Evolutionary conservation across 2,888 invertebrate genomes (phyloP), one percentile per base, ranked within the genome.

Genomic region (Corythucha ciliata): DNA sequence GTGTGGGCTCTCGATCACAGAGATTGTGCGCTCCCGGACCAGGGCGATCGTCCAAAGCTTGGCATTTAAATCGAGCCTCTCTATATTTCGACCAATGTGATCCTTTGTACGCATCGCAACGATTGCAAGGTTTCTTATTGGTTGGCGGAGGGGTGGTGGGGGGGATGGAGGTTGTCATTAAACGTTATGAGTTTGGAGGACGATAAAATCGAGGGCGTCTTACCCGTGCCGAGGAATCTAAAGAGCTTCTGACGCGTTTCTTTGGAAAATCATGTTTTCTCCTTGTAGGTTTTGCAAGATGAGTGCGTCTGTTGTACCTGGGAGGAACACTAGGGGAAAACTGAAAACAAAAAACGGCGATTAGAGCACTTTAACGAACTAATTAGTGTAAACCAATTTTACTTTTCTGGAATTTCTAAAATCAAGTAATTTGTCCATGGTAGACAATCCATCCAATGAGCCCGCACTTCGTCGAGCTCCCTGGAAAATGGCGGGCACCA

Each of bases 11-110:
- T 10, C 26, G 29, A 3, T 36, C 52, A n/a, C 27, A 14, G n/a
- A 52, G 24, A 29, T 55, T 34, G 40, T 55, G 52, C 7, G 36
- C 48, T 1, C 26, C 48, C 5, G 55, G 55, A 7, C 48, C 52
- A 5, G 55, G 55, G 6, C 27, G 16, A 29, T 34, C n/a, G 10
- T 26, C 44, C 2, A 10, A 2, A 21, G 10, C 32, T n/a, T 41
- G 24, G 2, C 24, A 18, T 2, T 24, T 6, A 41, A 49, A 49
- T 20, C 49, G 14, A 4, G 29, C 29, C 5, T 40, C 34, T 18
- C 22, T 51, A 20, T 37, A 27, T 22, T 45, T 51, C 14, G 45
- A 45, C 51, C 51, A 51, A 18, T 12, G 8, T 6, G 51, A 20
- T 7, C 51, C 51, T 14, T 21, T 21, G 27, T 51, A 51, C 25